These are phyloP conservation scores for Melipona bicolor DNA, from an alignment of 2,888 invertebrate species.

Conservation along the genomic window DNA sequence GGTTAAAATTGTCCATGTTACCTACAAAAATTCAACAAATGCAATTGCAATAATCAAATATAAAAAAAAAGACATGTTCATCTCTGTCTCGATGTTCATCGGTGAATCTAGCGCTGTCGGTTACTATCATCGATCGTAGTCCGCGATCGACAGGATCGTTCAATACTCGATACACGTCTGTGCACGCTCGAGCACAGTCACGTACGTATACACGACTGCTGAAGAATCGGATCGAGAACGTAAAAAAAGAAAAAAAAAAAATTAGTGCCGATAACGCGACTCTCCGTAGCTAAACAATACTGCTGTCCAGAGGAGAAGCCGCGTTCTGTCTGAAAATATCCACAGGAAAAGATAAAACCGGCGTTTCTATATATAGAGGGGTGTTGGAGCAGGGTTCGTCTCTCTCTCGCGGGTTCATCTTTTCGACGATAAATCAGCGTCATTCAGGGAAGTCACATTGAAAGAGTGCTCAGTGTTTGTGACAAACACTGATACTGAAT, in stretches of 20 bases:
- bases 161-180: background rate
- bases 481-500: too few species aligned
- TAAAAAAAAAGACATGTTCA: background rate
- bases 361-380: constrained; percentile 72
- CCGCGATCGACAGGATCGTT: constrained; percentile 13
- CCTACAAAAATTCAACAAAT: too few species aligned
- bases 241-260: constrained; percentile 13
- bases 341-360: constrained; percentile 74
- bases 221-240: constrained; percentile 11
- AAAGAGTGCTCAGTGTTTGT: too few species aligned
- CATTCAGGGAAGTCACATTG: background rate
- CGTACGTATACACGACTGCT: background rate
- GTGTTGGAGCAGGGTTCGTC: constrained; percentile 68
- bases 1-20: too few species aligned
- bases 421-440: constrained; percentile 45
- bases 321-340: constrained; percentile 68
- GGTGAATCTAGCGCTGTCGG: constrained; percentile 29
- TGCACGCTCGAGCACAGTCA: background rate
- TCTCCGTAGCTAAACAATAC: constrained; percentile 65
- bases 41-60: too few species aligned
- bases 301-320: constrained; percentile 55
- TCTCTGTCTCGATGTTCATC: background rate
- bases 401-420: constrained; percentile 57
- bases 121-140: constrained; percentile 7
- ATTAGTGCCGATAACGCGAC: constrained; percentile 31